Evolutionary conservation across 2,797 vertebrate genomes (phyloP).

Genomic region (Cynodonichthys magdalenae): DNA sequence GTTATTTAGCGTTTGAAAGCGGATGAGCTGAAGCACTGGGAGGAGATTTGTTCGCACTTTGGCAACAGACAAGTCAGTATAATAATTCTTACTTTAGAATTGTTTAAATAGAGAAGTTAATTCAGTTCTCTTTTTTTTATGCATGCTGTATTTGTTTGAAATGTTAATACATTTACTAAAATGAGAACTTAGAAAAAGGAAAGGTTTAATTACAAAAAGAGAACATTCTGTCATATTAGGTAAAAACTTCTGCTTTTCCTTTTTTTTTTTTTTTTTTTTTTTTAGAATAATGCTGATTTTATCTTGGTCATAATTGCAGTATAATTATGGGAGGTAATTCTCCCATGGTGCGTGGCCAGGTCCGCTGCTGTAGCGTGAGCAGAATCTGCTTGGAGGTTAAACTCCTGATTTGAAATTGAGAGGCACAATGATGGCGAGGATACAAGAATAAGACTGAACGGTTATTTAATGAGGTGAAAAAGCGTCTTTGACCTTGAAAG

Average conservation of each 20-base stretch:
- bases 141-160: not conserved
- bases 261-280: not conserved
- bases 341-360: constrained; percentile 67
- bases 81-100: constrained; percentile 3
- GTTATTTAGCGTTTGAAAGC: constrained; percentile 10
- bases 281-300: constrained; percentile 77
- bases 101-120: constrained; percentile 2
- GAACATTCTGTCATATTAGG: not conserved
- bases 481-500: constrained; percentile 44
- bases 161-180: not conserved
- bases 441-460: constrained; percentile 11
- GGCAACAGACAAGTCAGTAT: constrained; percentile 60
- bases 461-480: constrained; percentile 20
- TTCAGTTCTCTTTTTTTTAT: not conserved
- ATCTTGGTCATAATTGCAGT: constrained; percentile 76
- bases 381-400: constrained; percentile 71
- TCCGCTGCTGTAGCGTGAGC: constrained; percentile 61
- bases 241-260: not conserved
- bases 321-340: constrained; percentile 79
- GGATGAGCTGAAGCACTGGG: constrained; percentile 2
- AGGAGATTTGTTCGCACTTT: not conserved
- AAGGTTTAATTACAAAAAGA: constrained; percentile 5
- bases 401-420: constrained; percentile 70
- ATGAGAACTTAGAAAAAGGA: not conserved
- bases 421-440: constrained; percentile 61